Evolutionary conservation across 1,140 invertebrate genomes (phyloP), one percentile per base, ranked within the genome.

Genomic region (Nasonia vitripennis): DNA sequence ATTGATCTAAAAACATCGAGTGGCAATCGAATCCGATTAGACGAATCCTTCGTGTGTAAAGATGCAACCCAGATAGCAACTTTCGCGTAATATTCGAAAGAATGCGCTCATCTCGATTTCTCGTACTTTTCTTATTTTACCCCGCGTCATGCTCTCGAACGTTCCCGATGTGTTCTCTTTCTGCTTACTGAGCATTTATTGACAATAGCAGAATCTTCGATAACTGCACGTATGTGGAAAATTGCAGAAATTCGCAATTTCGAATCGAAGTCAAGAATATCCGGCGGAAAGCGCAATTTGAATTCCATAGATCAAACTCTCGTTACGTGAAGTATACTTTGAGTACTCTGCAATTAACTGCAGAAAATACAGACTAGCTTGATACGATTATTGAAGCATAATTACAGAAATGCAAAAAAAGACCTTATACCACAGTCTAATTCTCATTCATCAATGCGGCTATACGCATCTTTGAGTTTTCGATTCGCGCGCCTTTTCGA

Each of bases 31-130:
- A 79, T 27, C 12, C 78, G 45, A 84, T 84, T 80, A 84, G 31
- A 34, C 6, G 55, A 74, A 74, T 79, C 78, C 27, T 11, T 80
- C 83, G 51, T 55, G 68, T 84, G 68, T 84, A 37, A 84, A 73
- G 78, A 84, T 80, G 70, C 70, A 84, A 84, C 68, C 83, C 67
- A 84, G 78, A 74, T 84, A 68, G 20, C 3, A 62, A 74, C 83
- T 84, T 80, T 84, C 83, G 71, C 37, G 75, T 67, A 55, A 79
- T 68, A 78, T 84, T 41, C 5, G 9, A 48, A 78, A 34, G 74
- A 84, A 84, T 71, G 71, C 12, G n/a, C 27, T 84, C 20, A 71
- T 84, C 62, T 78, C 55, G 17, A 51, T 71, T 78, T 51, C 83
- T 75, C 45, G 62, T n/a, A 14, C 27, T 77, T 83, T 68, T 62